A percentile compares a stretch with the other conserved stretches of the same genome.
These are phyloP conservation scores for Alligator mississippiensis DNA, from an alignment of 2,113 vertebrate species.

Conservation along the genomic window DNA sequence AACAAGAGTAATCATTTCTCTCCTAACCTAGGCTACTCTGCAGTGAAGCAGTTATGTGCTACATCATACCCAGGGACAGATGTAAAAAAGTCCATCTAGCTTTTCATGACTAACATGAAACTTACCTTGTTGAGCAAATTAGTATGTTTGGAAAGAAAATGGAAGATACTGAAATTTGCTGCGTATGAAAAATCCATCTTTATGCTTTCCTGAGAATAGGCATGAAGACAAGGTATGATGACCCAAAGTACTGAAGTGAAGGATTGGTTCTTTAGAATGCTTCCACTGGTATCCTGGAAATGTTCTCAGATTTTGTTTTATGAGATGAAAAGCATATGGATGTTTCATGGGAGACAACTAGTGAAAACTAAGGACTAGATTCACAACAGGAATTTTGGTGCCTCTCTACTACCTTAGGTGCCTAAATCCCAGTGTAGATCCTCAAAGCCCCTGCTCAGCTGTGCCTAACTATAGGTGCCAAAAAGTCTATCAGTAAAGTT, in stretches of 20 bases:
- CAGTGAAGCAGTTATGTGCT: not conserved
- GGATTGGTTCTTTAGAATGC: not conserved
- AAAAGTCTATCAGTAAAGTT: not conserved
- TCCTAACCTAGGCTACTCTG: not conserved
- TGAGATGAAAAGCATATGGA: not conserved
- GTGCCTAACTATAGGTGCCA: not conserved
- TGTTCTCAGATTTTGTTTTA: not conserved
- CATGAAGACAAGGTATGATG: not conserved
- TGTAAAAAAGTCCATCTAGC: not conserved
- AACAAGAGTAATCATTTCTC: not conserved
- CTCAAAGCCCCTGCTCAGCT: not conserved
- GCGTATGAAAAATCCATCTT: not conserved
- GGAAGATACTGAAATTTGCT: not conserved
- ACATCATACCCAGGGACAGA: not conserved
- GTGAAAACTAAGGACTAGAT: not conserved
- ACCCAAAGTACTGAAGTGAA: not conserved
- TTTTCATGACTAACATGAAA: conserved; percentile 1
- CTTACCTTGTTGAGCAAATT: not conserved
- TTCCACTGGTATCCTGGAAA: not conserved
- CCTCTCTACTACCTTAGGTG: not conserved
- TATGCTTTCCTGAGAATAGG: not conserved
- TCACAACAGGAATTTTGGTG: not conserved
- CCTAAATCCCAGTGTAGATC: not conserved
- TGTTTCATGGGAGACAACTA: not conserved
- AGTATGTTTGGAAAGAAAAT: not conserved